Base-by-base conservation (phyloP, 2,888 invertebrate genomes). In the Cistogaster globosa region DNA sequence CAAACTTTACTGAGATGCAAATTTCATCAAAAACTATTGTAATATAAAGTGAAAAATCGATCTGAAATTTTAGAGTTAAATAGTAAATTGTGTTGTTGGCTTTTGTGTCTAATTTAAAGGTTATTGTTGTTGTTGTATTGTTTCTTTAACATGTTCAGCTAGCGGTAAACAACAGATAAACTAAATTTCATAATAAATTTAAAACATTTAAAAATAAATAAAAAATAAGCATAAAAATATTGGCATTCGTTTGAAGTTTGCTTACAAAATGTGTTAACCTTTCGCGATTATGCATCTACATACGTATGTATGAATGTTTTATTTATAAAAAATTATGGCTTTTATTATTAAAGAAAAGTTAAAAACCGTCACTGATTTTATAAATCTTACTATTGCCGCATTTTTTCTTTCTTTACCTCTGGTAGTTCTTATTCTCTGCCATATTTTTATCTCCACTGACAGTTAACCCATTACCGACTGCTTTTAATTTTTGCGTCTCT, bases 31-130 rank as follows among this genome's bases (percentile, higher is more conserved):
- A 74, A 74, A 51, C 1, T 67, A 38, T 69, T 55, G 18, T 38
- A 42, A 42, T 12, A 42, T 42, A 18, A 48, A 79, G 63, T 65
- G 77, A 81, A 83, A 86, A 85, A 85, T 85, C 85, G 82, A 85
- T 85, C 75, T 74, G 45, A 57, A 77, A 51, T 77, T 72, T 76
- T 57, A 48, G 9, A 55, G 57, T 14, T 55, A 69, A 68, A 65
- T 67, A n/a, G n/a, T n/a, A 62, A 67, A 45, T 45, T 32, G 36
- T 74, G 58, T 57, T 65, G 62, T 53, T 65, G 53, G 60, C 38
- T 42, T 53, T 67, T 58, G 63, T 63, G 55, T 20, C 62, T 63
- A 11, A 42, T 48, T 60, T 14, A 9, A 58, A 74, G 57, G 53
- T 68, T 67, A 65, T 76, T 76, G 51, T 77, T 77, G 51, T 77